Conservation (phyloP, 2,888 invertebrate genomes). For the Tillus elongatus region DNA sequence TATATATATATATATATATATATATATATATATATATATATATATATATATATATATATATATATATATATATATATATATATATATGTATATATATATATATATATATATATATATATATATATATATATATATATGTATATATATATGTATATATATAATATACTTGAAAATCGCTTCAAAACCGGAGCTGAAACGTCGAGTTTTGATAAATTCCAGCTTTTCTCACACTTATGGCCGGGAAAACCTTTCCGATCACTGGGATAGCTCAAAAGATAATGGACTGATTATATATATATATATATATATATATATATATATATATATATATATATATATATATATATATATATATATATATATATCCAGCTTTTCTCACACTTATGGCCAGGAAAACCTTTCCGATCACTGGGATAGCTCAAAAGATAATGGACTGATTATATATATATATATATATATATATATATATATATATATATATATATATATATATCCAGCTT, state of each 20-base stretch:
- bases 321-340: constrained; percentile 7
- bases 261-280: too few species aligned
- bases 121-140: constrained; percentile 8
- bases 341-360: constrained; percentile 7
- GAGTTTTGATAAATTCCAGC: too few species aligned
- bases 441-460: constrained; percentile 7
- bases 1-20: constrained; percentile 7
- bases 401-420: too few species aligned
- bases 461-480: constrained; percentile 7
- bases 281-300: too few species aligned
- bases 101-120: constrained; percentile 9
- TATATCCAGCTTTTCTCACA: too few species aligned
- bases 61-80: constrained; percentile 4
- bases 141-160: too few species aligned
- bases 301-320: constrained; percentile 7
- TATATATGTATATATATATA: constrained; percentile 9
- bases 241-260: too few species aligned
- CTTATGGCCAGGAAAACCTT: too few species aligned
- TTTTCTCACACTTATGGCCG: too few species aligned
- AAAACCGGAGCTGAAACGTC: too few species aligned
- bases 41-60: constrained; percentile 5
- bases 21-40: constrained; percentile 4
- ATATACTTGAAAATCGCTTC: too few species aligned
- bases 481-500: constrained; percentile 6
- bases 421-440: too few species aligned